Conservation (phyloP, 2,113 vertebrate genomes). For the Passer montanus region DNA sequence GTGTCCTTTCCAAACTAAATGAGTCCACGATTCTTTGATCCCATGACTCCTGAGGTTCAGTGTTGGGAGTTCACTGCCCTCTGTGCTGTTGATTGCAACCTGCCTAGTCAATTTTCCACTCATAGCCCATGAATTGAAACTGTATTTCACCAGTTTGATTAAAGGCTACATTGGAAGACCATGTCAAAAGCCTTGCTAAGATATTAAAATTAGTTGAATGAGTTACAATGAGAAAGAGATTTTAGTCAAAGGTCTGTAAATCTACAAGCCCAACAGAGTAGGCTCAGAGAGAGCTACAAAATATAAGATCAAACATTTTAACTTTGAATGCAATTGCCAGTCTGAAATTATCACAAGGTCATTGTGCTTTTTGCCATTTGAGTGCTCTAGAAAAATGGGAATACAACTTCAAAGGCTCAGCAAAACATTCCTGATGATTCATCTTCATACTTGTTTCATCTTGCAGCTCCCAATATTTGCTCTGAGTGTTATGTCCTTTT, state of each 20-base stretch:
- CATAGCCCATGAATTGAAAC: background rate
- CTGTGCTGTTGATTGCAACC: background rate
- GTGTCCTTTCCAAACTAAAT: background rate
- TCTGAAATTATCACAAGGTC: background rate
- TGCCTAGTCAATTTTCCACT: background rate
- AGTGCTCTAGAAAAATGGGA: background rate
- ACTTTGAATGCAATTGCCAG: background rate
- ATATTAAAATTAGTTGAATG: background rate
- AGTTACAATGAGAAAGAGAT: background rate
- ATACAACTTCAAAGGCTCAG: slow-evolving; percentile 1
- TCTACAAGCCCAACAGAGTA: background rate
- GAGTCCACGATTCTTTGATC: background rate
- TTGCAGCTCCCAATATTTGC: slow-evolving; percentile 6
- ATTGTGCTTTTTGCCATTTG: slow-evolving; percentile 2
- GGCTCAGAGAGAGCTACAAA: background rate
- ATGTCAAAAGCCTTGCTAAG: background rate
- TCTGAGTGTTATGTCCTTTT: background rate
- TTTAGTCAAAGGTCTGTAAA: background rate
- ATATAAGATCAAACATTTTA: background rate
- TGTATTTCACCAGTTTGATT: background rate
- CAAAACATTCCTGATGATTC: slow-evolving; percentile 20
- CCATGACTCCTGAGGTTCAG: background rate
- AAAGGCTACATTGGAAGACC: background rate
- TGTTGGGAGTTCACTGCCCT: background rate
- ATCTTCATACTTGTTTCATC: slow-evolving; percentile 23